These are phyloP conservation scores for Sebastes reedi DNA, from an alignment of 2,797 vertebrate genomes.

Conservation along the genomic window DNA sequence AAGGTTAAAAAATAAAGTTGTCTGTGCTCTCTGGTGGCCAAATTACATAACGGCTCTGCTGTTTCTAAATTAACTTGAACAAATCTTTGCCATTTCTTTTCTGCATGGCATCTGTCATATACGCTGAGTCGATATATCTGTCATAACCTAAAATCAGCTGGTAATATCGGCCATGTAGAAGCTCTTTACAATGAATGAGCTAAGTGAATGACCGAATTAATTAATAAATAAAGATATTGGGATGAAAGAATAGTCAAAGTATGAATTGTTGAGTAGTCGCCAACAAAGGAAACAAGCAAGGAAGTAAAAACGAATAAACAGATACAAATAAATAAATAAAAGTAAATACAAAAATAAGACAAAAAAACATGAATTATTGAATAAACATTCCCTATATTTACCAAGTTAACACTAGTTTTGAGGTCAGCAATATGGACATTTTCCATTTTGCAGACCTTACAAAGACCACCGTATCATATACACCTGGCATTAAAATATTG, in stretches of 20 bases:
- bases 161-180: neutral
- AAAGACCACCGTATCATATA: too few relatives aligned
- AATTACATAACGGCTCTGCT: neutral
- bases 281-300: neutral
- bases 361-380: neutral
- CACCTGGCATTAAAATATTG: too few relatives aligned
- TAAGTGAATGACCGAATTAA: neutral
- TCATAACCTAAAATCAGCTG: neutral
- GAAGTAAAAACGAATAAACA: neutral
- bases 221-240: neutral
- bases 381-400: neutral
- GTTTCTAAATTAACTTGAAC: neutral
- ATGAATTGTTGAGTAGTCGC: neutral
- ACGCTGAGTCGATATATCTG: neutral
- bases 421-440: too few relatives aligned
- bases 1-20: too few relatives aligned
- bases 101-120: neutral
- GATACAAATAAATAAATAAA: neutral
- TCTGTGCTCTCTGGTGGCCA: too few relatives aligned
- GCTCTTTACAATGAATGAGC: neutral
- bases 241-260: too few relatives aligned
- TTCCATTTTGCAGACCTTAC: too few relatives aligned
- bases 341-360: neutral
- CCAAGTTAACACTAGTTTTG: neutral
- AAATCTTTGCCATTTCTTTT: neutral